Base-by-base conservation (phyloP, 2,113 vertebrate genomes). In the Thinocorus orbignyianus region DNA sequence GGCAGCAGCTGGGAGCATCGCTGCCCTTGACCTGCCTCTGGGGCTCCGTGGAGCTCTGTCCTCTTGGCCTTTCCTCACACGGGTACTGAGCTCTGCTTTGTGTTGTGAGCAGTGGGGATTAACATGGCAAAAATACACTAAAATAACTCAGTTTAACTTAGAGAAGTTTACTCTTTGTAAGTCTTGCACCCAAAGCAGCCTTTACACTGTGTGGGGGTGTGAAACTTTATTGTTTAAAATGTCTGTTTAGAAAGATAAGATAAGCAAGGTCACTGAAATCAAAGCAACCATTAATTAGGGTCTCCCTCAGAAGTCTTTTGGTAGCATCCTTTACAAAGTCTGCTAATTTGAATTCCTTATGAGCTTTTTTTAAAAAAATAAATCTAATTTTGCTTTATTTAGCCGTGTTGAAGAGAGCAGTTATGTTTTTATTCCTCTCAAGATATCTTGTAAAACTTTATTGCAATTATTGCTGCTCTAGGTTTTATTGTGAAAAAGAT, bases 191-290 rank as follows among this genome's bases (percentile, higher is more conserved):
- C 60, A n/a, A 31, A 90, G 35, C 48, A 60, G 42, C 44, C 28
- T 76, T 81, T 60, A 33, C 4, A 10, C 30, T 58, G 16, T 64
- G 30, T 55, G 23, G 6, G 58, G 37, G 33, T 83, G 81, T 84
- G 68, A 90, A 95, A 86, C 51, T 37, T 90, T 15, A 17, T 39
- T 22, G 16, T 86, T 78, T 81, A 33, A 92, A 92, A 55, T 71
- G 65, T 71, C 68, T 94, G 33, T 60, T 88, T 52, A 70, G 86
- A 93, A 81, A 83, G 79, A 81, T 62, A 93, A 90, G 74, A 68
- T 55, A 55, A 90, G 48, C 46, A 86, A 92, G 76, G 86, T 86
- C 86, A 61, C 28, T 81, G 68, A 96, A 94, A 96, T 94, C 65
- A 96, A 83, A 94, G 82, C 39, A 72, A 35, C 39, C 44, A 60